Evolutionary conservation across 2,797 vertebrate genomes (phyloP).

Genomic region (Oreochromis grahami): DNA sequence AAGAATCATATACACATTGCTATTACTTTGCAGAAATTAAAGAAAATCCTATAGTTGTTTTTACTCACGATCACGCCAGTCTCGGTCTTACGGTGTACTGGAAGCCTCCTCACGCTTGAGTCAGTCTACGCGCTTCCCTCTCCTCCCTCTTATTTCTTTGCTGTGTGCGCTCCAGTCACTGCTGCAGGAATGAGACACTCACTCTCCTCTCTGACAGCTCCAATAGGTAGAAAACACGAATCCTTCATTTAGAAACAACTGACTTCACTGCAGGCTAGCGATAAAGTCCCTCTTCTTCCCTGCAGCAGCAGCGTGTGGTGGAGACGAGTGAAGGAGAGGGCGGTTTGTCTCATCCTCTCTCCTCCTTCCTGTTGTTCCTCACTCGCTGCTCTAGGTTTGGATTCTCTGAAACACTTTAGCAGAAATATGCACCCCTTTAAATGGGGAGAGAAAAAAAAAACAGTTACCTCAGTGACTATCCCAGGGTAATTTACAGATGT

Average conservation of each 20-base stretch:
- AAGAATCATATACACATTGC: background rate
- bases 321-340: background rate
- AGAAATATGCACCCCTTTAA: background rate
- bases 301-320: background rate
- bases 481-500: background rate
- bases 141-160: background rate
- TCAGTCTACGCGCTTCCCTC: background rate
- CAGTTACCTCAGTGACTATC: background rate
- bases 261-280: background rate
- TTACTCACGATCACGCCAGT: slow-evolving; percentile 37
- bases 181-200: background rate
- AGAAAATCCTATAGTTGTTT: background rate
- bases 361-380: slow-evolving; percentile 22
- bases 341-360: slow-evolving; percentile 7
- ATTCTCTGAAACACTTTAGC: background rate
- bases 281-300: slow-evolving; percentile 5
- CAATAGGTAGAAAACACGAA: slow-evolving; percentile 27
- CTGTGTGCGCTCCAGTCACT: background rate
- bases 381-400: background rate
- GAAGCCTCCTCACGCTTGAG: background rate
- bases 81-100: background rate
- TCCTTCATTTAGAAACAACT: slow-evolving; percentile 40
- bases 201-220: slow-evolving; percentile 12
- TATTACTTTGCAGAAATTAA: background rate
- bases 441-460: fast-evolving